A percentile compares a stretch with the other conserved stretches of the same genome.
phyloP scores from a whole-genome alignment of 2,113 vertebrate species.

The Cochlearius cochlearius region DNA sequence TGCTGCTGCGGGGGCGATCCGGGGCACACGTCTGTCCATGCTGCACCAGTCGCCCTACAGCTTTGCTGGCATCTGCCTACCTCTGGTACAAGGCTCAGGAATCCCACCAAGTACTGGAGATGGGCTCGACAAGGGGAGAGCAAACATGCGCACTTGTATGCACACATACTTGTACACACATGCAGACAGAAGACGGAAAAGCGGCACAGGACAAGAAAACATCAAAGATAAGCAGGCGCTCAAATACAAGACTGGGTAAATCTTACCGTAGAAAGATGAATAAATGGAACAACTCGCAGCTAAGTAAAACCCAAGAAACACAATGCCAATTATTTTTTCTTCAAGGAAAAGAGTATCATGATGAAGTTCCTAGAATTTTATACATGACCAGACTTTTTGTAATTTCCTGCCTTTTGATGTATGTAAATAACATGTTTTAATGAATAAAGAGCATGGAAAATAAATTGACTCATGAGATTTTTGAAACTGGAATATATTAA shows the following conservation, averaged over 20 bases:
- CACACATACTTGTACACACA: not conserved
- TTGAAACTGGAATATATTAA: not conserved
- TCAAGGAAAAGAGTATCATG: not conserved
- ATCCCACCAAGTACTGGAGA: not conserved
- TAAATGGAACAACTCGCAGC: not conserved
- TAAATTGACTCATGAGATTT: not conserved
- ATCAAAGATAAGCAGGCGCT: not conserved
- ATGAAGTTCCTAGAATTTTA: not conserved
- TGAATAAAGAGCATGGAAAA: not conserved
- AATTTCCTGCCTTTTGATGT: not conserved
- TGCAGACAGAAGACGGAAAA: not conserved
- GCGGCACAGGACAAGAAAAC: not conserved
- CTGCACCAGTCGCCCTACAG: too few species aligned
- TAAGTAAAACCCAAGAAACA: not conserved
- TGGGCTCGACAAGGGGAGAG: accelerated
- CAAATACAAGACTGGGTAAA: not conserved
- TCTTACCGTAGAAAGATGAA: not conserved
- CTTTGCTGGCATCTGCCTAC: not conserved
- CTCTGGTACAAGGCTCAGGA: not conserved
- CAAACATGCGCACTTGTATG: not conserved
- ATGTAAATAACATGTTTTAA: not conserved
- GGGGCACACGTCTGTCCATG: accelerated
- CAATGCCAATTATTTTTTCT: not conserved
- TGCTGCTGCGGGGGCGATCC: not conserved
- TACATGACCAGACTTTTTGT: not conserved